A percentile compares a stretch with the other conserved stretches of the same genome.
Conservation (phyloP, 2,797 vertebrate genomes). For the Pseudochromis fuscus region DNA sequence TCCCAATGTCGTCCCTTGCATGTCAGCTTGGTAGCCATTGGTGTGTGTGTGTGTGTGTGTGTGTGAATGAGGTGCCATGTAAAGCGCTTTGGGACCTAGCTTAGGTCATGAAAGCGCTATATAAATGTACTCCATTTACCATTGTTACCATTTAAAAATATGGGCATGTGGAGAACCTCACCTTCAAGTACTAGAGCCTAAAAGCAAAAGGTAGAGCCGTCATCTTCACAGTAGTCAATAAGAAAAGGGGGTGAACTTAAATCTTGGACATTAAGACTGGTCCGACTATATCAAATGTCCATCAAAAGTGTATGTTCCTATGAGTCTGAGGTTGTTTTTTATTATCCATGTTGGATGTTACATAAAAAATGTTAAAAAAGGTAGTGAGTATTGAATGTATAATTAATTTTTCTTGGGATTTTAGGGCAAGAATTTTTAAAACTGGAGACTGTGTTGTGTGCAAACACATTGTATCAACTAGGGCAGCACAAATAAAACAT, state of each 20-base stretch:
- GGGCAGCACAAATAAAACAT: constrained; percentile 36
- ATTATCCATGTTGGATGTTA: no score
- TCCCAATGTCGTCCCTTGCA: no score
- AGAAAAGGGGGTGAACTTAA: constrained; percentile 16
- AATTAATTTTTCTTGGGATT: constrained; percentile 2
- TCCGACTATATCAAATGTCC: constrained; percentile 13
- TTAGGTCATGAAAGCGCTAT: no score
- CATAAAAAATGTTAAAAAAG: no score
- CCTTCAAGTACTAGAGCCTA: constrained; percentile 50
- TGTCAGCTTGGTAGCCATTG: no score
- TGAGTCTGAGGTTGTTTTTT: no score
- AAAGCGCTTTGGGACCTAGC: no score
- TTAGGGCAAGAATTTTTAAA: background rate
- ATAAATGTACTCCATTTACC: no score
- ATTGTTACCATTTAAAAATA: no score
- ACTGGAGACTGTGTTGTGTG: constrained; percentile 4
- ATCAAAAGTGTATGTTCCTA: constrained; percentile 10
- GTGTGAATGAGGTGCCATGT: no score
- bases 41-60: no score
- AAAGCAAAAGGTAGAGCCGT: constrained; percentile 13
- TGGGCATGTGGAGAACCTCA: constrained; percentile 49
- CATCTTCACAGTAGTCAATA: constrained; percentile 29
- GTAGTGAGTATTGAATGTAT: no score
- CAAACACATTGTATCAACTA: constrained; percentile 44
- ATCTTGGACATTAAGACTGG: constrained; percentile 39